phyloP scores from a whole-genome alignment of 2,113 vertebrate genomes.

The Muntiacus muntjak region DNA sequence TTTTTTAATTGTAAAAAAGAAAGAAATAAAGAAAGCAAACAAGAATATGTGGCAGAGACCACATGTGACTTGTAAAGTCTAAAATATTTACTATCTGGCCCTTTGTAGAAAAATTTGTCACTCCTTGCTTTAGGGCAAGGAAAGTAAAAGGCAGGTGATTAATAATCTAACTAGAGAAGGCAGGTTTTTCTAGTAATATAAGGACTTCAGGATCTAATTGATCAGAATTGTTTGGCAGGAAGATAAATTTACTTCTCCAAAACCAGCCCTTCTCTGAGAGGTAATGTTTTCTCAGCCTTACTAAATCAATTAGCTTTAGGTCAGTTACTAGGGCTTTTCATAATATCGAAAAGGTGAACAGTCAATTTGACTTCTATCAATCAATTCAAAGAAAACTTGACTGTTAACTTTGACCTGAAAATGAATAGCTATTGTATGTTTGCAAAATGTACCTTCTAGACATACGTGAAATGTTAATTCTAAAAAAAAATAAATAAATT shows the following conservation, averaged over 20 bases:
- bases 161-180: background rate
- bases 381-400: background rate
- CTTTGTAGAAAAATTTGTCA: background rate
- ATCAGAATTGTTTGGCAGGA: background rate
- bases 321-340: background rate
- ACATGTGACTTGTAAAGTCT: background rate
- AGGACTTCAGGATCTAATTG: background rate
- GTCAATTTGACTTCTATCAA: background rate
- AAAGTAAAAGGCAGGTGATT: background rate
- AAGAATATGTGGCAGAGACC: background rate
- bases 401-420: background rate
- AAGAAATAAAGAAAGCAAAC: background rate
- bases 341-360: background rate
- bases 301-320: background rate
- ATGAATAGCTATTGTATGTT: background rate
- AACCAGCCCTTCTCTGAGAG: background rate
- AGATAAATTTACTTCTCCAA: background rate
- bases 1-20: background rate
- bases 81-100: background rate
- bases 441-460: background rate
- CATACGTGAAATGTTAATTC: background rate
- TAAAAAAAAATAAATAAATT: background rate
- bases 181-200: background rate
- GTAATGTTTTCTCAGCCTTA: background rate
- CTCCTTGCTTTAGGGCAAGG: background rate